Conservation (phyloP, 2,888 invertebrate species). For the Exocentrus adspersus region DNA sequence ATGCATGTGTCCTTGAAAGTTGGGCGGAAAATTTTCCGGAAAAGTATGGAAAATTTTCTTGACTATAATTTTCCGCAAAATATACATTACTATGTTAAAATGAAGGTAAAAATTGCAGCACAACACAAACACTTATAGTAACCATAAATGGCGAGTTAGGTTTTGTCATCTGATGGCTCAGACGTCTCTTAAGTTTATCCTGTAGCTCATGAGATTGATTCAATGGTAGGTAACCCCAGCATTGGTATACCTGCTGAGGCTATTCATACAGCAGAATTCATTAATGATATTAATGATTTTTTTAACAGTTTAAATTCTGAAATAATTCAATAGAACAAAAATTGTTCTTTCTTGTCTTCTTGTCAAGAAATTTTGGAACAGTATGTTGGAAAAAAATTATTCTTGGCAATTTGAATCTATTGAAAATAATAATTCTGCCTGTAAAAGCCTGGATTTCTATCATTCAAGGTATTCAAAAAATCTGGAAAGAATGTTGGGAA, state of each 20-base stretch:
- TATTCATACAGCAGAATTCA: conserved; percentile 6
- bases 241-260: not conserved
- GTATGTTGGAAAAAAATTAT: conserved; percentile 7
- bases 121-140: too few species aligned
- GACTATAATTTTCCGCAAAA: too few species aligned
- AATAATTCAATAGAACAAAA: not conserved
- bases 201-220: conserved; percentile 8
- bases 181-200: conserved; percentile 1
- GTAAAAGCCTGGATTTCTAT: conserved; percentile 8
- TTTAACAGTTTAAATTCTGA: not conserved
- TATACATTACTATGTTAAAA: too few species aligned
- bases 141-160: too few species aligned
- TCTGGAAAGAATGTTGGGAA: conserved; percentile 2
- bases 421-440: not conserved
- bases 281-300: not conserved
- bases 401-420: conserved; percentile 3
- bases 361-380: not conserved
- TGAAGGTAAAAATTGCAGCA: conserved; percentile 13
- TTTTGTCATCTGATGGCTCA: too few species aligned
- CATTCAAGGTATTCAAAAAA: not conserved
- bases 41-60: too few species aligned
- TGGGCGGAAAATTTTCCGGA: too few species aligned
- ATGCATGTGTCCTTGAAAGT: too few species aligned
- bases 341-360: conserved; percentile 3
- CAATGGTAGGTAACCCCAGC: not conserved